Percentiles rank a stretch among this genome's conserved stretches.
Evolutionary conservation across 2,113 vertebrate species (phyloP).

Genomic region (Burhinus oedicnemus): DNA sequence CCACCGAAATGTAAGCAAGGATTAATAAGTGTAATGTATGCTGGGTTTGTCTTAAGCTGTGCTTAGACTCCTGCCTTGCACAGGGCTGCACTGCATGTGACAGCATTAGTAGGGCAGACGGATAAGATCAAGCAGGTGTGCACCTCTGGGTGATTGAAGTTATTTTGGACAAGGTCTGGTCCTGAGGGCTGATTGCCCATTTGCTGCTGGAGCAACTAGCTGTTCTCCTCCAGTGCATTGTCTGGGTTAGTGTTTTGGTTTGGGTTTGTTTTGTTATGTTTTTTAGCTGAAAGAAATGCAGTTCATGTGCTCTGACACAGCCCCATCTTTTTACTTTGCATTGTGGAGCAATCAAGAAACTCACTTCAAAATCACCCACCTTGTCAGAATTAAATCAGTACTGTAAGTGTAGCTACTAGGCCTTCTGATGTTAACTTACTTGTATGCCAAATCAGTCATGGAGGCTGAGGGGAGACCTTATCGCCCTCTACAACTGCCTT

Average conservation of each 20-base stretch:
- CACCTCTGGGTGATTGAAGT: fast-evolving
- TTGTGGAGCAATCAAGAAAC: not conserved
- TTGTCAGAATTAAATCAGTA: not conserved
- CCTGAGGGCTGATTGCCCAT: not conserved
- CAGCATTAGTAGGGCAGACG: not conserved
- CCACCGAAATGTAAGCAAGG: not conserved
- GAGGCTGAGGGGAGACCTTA: not conserved
- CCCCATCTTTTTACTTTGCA: not conserved
- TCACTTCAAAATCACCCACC: not conserved
- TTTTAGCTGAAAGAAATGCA: not conserved
- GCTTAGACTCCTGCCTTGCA: not conserved
- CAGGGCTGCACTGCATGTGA: not conserved
- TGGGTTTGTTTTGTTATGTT: too few species aligned
- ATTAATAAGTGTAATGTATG: not conserved
- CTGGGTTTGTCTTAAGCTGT: not conserved
- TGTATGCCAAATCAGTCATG: not conserved
- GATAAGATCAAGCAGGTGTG: not conserved
- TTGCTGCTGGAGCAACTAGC: not conserved
- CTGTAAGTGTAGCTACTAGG: not conserved
- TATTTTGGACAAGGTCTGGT: not conserved
- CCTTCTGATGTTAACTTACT: not conserved
- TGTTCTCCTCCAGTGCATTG: not conserved
- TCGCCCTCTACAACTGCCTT: too few species aligned
- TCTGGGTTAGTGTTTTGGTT: not conserved
- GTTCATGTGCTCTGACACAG: not conserved